Conservation (phyloP, 1,140 invertebrate genomes). For the Telenomus remus region DNA sequence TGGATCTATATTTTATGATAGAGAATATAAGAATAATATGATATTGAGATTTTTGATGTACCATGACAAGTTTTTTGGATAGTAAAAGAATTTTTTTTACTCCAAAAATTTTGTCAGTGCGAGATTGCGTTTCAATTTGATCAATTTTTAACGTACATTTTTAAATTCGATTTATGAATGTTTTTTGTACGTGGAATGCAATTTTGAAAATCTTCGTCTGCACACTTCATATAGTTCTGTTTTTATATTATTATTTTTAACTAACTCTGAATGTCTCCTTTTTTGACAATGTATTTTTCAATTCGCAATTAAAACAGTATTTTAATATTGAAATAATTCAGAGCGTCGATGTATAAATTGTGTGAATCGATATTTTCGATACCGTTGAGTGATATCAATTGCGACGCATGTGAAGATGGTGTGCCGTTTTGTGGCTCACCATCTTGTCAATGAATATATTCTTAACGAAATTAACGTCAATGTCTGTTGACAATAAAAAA, state of each 20-base stretch:
- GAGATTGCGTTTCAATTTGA: neutral
- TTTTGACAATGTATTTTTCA: too few relatives aligned
- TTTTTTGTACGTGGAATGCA: neutral
- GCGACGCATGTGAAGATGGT: conserved; percentile 2
- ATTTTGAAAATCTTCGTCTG: neutral
- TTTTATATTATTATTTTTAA: neutral
- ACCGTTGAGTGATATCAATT: conserved; percentile 2
- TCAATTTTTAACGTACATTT: neutral
- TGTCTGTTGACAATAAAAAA: conserved; percentile 3
- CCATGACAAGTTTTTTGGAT: conserved; percentile 29
- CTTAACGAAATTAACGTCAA: conserved; percentile 14
- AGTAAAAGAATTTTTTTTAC: neutral
- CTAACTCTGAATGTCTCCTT: neutral
- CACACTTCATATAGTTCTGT: neutral
- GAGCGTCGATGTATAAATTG: conserved; percentile 8
- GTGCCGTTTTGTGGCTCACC: neutral
- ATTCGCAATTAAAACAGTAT: neutral
- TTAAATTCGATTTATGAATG: neutral
- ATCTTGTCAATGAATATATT: conserved; percentile 8
- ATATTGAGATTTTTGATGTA: conserved; percentile 23
- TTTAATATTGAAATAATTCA: neutral
- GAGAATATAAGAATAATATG: conserved; percentile 28
- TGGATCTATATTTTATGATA: conserved; percentile 29
- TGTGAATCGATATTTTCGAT: conserved; percentile 8
- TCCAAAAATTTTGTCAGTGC: neutral